A percentile compares a stretch with the other conserved stretches of the same genome.
phyloP scores from a whole-genome alignment of 2,888 invertebrate genomes.

The Agonopterix heracliana region DNA sequence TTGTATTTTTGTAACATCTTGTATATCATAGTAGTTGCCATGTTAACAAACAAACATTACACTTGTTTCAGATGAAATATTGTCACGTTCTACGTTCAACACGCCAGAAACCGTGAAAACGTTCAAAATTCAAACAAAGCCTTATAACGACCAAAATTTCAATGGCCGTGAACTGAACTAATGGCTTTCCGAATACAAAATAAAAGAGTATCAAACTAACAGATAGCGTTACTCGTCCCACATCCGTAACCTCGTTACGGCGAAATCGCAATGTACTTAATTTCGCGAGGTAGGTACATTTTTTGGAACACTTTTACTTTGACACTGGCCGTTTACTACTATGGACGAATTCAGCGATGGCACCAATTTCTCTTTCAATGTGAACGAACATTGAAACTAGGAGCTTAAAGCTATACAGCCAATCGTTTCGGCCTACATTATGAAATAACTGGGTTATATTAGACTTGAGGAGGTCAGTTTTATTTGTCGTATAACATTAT shows the following conservation, averaged over 20 bases:
- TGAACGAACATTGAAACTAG: background rate
- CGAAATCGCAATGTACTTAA: conserved; percentile 70
- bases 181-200: conserved; percentile 43
- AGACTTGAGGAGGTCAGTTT: no score
- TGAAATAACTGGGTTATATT: no score
- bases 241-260: conserved; percentile 66
- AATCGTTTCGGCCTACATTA: no score
- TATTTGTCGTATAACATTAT: background rate
- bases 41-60: no score
- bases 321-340: conserved; percentile 44
- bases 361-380: conserved; percentile 74
- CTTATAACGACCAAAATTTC: conserved; percentile 28
- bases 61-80: no score
- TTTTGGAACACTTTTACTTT: conserved; percentile 75
- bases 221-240: conserved; percentile 72
- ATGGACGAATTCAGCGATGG: conserved; percentile 55
- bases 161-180: conserved; percentile 42
- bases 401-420: background rate
- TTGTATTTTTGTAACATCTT: no score
- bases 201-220: conserved; percentile 53
- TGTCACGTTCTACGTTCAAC: no score
- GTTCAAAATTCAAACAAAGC: conserved; percentile 18
- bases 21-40: no score
- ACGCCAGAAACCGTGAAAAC: conserved; percentile 1
- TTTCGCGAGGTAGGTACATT: conserved; percentile 66